phyloP scores from a whole-genome alignment of 2,113 vertebrate species.

The Scophthalmus maximus region DNA sequence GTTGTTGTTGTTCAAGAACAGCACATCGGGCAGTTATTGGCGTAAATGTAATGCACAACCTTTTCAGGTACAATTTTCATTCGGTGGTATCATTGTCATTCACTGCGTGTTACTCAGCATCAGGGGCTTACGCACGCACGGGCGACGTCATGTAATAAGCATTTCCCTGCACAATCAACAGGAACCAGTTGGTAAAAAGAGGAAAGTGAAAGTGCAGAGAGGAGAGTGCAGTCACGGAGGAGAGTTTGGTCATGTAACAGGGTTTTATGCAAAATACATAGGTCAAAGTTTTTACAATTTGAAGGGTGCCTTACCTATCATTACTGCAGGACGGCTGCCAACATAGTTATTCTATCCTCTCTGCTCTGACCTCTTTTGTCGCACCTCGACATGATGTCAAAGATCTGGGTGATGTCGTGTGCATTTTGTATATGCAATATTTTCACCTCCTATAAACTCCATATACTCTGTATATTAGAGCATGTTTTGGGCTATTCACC shows the following conservation, averaged over 20 bases:
- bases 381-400: no score
- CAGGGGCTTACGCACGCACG: conserved; percentile 66
- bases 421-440: no score
- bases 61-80: conserved; percentile 26
- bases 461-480: no score
- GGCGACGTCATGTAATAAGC: conserved; percentile 65
- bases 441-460: no score
- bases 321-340: not conserved
- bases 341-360: conserved; percentile 7
- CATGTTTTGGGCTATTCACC: not conserved
- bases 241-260: no score
- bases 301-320: not conserved
- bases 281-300: no score
- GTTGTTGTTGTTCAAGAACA: conserved; percentile 11
- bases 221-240: no score
- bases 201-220: not conserved
- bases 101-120: conserved; percentile 57
- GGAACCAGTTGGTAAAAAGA: conserved; percentile 38
- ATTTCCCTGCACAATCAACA: conserved; percentile 58
- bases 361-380: no score
- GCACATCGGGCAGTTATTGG: conserved; percentile 7
- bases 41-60: no score
- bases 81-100: conserved; percentile 65
- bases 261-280: no score
- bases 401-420: not conserved